Evolutionary conservation across 2,113 vertebrate species (phyloP), one percentile per base, ranked within the genome.

Genomic region (Psettodes erumei): DNA sequence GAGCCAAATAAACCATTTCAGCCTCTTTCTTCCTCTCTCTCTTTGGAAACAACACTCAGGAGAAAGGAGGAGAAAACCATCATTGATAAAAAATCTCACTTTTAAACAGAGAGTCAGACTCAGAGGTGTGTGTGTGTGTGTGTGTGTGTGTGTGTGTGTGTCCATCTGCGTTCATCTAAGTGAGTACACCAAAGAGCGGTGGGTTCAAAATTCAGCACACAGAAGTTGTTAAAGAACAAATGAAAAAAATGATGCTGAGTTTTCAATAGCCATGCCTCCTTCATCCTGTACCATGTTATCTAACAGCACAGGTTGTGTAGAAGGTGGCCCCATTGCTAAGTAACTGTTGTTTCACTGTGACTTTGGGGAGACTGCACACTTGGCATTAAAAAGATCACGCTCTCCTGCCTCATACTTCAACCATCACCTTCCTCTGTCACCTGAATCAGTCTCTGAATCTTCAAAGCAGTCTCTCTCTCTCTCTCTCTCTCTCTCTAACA

Each of bases 1-100:
- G 33, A 68, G 59, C 23, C 28, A 78, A 61, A 73, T 53, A 71
- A 81, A 66, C 62, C 13, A 42, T 42, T 68, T 68, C 10, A 21
- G 10, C n/a, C 16, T 25, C 8, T 6, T 19, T 18, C 8, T 61
- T n/a, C n/a, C 55, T 60, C 16, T 33, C 42, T 45, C 21, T 45
- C 43, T 47, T n/a, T 47, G 61, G 56, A 40, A 37, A 62, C n/a
- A n/a, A n/a, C n/a, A n/a, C n/a, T n/a, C n/a, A n/a, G n/a, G n/a
- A n/a, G n/a, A n/a, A n/a, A n/a, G n/a, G n/a, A n/a, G n/a, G 58
- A 35, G 33, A 63, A 71, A 42, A 32, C 30, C 27, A 28, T n/a
- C 28, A 43, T 32, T 4, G 4, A 71, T 64, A n/a, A n/a, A 21
- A 30, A 50, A 63, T 73, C 28, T 30, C 11, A 5, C 32, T 47